Base-by-base conservation (phyloP, 2,797 vertebrate genomes). In the Tiaroga cobitis region DNA sequence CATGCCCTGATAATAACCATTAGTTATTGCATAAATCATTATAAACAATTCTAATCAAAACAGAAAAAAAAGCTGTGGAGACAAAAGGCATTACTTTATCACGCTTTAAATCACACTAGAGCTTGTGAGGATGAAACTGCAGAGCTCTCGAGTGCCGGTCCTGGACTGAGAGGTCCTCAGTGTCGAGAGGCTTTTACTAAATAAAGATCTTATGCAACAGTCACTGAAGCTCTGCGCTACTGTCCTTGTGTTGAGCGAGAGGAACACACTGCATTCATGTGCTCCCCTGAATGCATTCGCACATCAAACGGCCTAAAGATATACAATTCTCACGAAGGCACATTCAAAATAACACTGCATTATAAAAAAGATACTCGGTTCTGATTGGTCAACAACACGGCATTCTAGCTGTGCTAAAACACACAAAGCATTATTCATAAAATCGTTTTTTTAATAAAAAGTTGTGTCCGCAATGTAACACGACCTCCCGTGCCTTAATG, bases 191-290 rank as follows among this genome's bases (percentile, higher is more conserved):
- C 82, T 67, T 77, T 54, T 83, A 83, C 61, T 83, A 83, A 77
- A 83, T 68, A 76, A 83, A 77, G 82, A 83, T 77, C 73, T 83
- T 83, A 77, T 56, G 82, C 82, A 83, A 83, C 82, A 26, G 61
- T 29, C 68, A 75, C 72, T 16, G 18, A 78, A 78, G 75, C 29
- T 5, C 49, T 1, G 13, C 43, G 2, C 26, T n/a, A 9, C 21
- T 24, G 78, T 4, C 43, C 46, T 54, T 37, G 10, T 49, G 56
- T 26, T 4, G 67, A 56, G 80, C 21, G 18, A 34, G 46, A 82
- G 61, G 15, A 83, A 76, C 82, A 76, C 61, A 81, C 10, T 63
- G 69, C 19, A 49, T 82, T 74, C 26, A 34, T 32, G 29, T 46
- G n/a, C 37, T 61, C 51, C 3, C 8, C 4, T 43, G 1, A 72